These are phyloP conservation scores for Stomatorhinus ivindoensis DNA, from an alignment of 2,113 vertebrate species.

Conservation along the genomic window DNA sequence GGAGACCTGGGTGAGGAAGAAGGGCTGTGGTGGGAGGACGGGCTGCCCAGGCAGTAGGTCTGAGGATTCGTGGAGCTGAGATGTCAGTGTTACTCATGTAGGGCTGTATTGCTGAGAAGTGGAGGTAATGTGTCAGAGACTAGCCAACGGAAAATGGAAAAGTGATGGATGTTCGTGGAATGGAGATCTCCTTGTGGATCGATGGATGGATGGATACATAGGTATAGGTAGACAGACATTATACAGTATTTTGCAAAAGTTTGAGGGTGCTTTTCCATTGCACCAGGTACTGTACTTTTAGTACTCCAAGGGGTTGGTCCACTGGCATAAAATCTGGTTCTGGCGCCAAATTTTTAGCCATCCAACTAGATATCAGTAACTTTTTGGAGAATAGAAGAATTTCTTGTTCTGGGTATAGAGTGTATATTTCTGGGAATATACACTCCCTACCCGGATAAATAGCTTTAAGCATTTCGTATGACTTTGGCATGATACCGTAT, in stretches of 20 bases:
- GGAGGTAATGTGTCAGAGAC: background rate
- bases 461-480: background rate
- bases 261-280: background rate
- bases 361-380: too few relatives aligned
- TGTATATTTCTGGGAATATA: too few relatives aligned
- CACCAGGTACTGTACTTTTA: background rate
- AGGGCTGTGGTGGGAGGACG: background rate
- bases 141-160: background rate
- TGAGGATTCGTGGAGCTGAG: background rate
- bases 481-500: background rate
- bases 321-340: background rate
- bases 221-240: background rate
- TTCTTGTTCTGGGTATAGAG: too few relatives aligned
- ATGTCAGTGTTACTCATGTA: background rate
- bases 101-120: background rate
- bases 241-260: background rate
- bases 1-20: constrained; percentile 65
- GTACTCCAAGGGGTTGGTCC: background rate
- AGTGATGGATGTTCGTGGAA: background rate
- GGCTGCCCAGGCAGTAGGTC: background rate
- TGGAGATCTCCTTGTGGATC: background rate
- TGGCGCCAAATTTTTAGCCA: too few relatives aligned
- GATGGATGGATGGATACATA: background rate
- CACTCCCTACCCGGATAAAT: too few relatives aligned
- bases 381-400: too few relatives aligned